These are phyloP conservation scores for Apostichopus japonicus DNA, from an alignment of 35 echinoderm and acorn worm genomes.

Conservation along the genomic window DNA sequence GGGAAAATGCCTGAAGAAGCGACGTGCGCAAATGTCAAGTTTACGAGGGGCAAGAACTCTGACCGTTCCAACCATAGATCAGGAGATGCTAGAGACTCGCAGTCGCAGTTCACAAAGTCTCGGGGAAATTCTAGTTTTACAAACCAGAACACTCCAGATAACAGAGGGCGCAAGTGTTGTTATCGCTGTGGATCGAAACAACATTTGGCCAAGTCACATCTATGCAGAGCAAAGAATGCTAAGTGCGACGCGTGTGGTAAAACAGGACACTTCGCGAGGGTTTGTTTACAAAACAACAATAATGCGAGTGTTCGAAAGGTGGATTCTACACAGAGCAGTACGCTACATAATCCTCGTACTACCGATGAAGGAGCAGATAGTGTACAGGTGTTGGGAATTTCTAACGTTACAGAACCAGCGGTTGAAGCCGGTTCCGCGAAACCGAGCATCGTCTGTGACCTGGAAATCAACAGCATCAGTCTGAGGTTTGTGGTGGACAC, in stretches of 20 bases:
- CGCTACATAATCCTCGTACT: neutral
- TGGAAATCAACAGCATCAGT: slow-evolving; percentile 23
- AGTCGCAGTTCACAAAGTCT: neutral
- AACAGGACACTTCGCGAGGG: slow-evolving; percentile 60
- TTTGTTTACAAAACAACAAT: slow-evolving; percentile 40
- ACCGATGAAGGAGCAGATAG: neutral
- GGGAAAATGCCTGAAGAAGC: too few species aligned
- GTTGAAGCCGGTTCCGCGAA: neutral
- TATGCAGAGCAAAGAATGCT: slow-evolving; percentile 37
- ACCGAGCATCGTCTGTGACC: slow-evolving; percentile 11
- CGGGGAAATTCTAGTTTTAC: too few species aligned
- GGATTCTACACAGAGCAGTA: neutral
- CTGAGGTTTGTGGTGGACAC: slow-evolving; percentile 66
- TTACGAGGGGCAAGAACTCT: too few species aligned
- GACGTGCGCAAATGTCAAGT: too few species aligned
- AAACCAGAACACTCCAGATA: neutral
- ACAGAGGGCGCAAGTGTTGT: slow-evolving; percentile 29
- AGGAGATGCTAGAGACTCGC: neutral
- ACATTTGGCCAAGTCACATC: slow-evolving; percentile 47
- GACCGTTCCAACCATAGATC: too few species aligned
- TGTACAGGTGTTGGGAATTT: slow-evolving; percentile 5
- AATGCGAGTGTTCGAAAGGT: neutral
- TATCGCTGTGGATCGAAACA: slow-evolving; percentile 38
- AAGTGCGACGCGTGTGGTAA: slow-evolving; percentile 53
- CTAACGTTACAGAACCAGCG: neutral